These are phyloP conservation scores for Xestia c-nigrum DNA, from an alignment of 2,888 invertebrate genomes.

Conservation along the genomic window DNA sequence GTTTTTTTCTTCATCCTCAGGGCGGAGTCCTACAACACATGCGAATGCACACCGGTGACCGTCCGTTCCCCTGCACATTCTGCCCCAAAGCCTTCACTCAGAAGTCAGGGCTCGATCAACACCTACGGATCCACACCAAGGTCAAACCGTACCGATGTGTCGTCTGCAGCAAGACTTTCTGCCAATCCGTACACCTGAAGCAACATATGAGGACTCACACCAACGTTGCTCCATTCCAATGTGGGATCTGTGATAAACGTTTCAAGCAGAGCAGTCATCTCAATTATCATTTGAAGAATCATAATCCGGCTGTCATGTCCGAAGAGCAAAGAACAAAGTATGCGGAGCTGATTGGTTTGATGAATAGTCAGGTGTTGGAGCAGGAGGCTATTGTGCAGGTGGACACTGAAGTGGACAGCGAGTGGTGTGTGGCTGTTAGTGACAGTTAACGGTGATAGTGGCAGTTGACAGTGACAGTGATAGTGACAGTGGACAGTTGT, in stretches of 20 bases:
- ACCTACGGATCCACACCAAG: conserved; percentile 85
- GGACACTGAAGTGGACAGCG: conserved; percentile 46
- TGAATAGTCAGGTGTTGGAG: conserved; percentile 47
- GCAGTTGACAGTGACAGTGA: neutral
- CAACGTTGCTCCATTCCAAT: conserved; percentile 85
- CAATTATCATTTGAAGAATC: conserved; percentile 85
- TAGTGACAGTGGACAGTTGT: neutral
- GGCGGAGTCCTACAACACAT: conserved; percentile 84
- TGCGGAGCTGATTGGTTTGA: conserved; percentile 71
- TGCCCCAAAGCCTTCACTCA: conserved; percentile 87
- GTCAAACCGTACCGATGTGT: conserved; percentile 85
- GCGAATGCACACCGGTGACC: conserved; percentile 83
- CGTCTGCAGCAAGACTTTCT: conserved; percentile 83
- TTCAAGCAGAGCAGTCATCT: conserved; percentile 87
- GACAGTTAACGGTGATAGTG: conserved; percentile 35
- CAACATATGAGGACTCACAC: conserved; percentile 88
- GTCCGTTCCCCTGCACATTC: conserved; percentile 83
- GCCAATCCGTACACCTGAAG: conserved; percentile 83
- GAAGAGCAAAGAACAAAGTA: conserved; percentile 78
- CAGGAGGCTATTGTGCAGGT: conserved; percentile 54
- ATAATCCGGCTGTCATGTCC: conserved; percentile 77
- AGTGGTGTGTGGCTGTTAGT: conserved; percentile 46
- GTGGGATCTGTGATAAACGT: conserved; percentile 80
- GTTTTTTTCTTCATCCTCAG: conserved; percentile 55
- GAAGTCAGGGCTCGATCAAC: conserved; percentile 87